Conservation (phyloP, 2,888 invertebrate species). For the Lasius fuliginosus region DNA sequence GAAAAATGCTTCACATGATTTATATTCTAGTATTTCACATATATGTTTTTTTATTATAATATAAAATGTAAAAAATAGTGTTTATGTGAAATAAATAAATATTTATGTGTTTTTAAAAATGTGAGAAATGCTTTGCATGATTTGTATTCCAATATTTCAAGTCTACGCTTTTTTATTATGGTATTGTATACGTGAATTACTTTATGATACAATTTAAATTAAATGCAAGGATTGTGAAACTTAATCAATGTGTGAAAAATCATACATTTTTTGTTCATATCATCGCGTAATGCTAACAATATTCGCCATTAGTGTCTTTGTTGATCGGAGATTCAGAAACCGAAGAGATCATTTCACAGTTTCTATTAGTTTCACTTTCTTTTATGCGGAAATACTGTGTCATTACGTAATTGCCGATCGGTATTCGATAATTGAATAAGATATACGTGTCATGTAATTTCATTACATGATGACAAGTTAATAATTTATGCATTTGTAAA, state of each 20-base stretch:
- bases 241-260: background rate
- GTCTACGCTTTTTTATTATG: background rate
- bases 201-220: background rate
- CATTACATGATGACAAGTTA: background rate
- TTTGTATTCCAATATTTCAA: background rate
- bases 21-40: background rate
- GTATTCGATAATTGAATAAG: background rate
- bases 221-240: background rate
- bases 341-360: background rate
- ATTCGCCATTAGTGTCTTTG: background rate
- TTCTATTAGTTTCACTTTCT: background rate
- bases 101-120: background rate
- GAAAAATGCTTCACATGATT: background rate
- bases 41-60: background rate
- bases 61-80: background rate
- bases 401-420: background rate
- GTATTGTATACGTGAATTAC: background rate
- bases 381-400: background rate
- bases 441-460: background rate
- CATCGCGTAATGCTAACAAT: background rate
- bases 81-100: background rate
- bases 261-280: background rate
- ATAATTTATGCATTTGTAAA: background rate
- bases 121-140: background rate
- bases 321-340: background rate